Evolutionary conservation across 2,888 invertebrate species (phyloP).

Genomic region (Sinopyrophorus schimmeli): DNA sequence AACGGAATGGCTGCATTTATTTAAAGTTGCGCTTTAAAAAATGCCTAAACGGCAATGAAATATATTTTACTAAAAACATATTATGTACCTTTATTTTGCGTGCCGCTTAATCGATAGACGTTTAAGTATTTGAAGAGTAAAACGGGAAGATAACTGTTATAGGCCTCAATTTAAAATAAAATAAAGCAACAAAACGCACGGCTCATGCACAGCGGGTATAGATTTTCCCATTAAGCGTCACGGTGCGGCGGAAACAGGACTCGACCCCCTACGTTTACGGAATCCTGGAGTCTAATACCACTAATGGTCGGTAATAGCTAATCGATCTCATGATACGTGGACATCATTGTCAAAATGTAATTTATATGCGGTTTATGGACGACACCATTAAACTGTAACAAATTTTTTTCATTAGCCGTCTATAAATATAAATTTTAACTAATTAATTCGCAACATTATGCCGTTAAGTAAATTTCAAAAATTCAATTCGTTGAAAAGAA

Average conservation of each 20-base stretch:
- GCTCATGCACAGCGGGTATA: conserved; percentile 45
- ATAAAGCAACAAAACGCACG: conserved; percentile 46
- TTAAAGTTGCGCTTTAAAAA: no score
- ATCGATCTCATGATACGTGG: conserved; percentile 28
- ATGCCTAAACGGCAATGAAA: no score
- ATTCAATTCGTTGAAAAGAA: background rate
- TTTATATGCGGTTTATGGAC: conserved; percentile 10
- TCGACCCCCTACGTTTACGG: conserved; percentile 37
- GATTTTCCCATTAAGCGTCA: conserved; percentile 48
- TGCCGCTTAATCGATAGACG: no score
- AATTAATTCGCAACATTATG: background rate
- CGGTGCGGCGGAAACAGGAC: conserved; percentile 44
- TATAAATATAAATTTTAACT: background rate
- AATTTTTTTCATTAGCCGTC: conserved; percentile 6
- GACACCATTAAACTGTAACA: conserved; percentile 8
- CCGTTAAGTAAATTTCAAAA: background rate
- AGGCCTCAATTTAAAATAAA: conserved; percentile 40
- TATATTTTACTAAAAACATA: no score
- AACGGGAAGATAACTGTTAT: conserved; percentile 16
- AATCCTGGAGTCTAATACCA: conserved; percentile 31
- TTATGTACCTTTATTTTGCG: no score
- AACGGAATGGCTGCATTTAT: no score
- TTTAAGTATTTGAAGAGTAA: no score
- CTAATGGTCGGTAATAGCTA: conserved; percentile 30
- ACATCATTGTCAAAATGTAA: conserved; percentile 23